These are phyloP conservation scores for Xyliphius kryptos DNA, from an alignment of 2,113 vertebrate species.

Conservation along the genomic window DNA sequence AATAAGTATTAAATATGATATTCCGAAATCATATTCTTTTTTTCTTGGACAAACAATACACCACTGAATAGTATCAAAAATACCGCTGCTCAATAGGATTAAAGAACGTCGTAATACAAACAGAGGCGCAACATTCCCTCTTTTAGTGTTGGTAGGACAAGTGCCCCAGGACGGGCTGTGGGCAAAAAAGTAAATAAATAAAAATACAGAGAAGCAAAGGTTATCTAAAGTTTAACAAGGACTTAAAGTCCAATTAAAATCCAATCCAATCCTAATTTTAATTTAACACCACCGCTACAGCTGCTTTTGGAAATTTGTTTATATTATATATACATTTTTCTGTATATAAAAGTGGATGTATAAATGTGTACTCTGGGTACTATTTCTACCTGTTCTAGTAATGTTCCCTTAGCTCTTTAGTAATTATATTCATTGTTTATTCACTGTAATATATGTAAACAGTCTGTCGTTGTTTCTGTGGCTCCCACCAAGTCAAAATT, in stretches of 20 bases:
- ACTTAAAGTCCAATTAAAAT: constrained; percentile 60
- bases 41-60: background rate
- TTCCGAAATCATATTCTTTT: background rate
- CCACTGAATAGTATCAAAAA: constrained; percentile 43
- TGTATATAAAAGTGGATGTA: no score
- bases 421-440: no score
- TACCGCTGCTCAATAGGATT: constrained; percentile 46
- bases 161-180: constrained; percentile 56
- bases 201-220: constrained; percentile 43
- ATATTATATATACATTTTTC: no score
- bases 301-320: no score
- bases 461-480: no score
- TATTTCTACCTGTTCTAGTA: no score
- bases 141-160: constrained; percentile 44
- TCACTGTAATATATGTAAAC: no score
- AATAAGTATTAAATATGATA: background rate
- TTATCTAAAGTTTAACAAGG: constrained; percentile 67
- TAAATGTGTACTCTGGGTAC: no score
- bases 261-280: no score
- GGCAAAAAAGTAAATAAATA: background rate
- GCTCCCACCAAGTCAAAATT: no score
- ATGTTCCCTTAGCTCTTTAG: no score
- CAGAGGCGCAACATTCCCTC: constrained; percentile 52
- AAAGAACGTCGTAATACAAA: constrained; percentile 56
- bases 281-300: no score